A percentile compares a stretch with the other conserved stretches of the same genome.
Conservation (phyloP, 2,888 invertebrate genomes). For the Biston stratarius region DNA sequence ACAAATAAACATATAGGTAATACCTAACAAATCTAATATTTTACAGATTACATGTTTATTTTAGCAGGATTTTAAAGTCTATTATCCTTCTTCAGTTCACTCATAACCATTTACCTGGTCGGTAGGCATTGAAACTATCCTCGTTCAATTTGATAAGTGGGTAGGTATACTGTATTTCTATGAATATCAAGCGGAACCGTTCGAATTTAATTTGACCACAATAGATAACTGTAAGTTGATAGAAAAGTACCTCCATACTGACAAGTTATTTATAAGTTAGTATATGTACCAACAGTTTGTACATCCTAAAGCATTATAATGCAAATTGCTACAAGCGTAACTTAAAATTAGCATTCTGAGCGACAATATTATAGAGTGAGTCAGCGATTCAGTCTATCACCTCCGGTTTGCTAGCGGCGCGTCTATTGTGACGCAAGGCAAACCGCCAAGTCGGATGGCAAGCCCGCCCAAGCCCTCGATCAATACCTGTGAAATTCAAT, state of each 20-base stretch:
- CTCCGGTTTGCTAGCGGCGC: slow-evolving; percentile 57
- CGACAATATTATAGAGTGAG: slow-evolving; percentile 82
- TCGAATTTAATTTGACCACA: slow-evolving; percentile 30
- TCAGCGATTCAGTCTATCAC: slow-evolving; percentile 79
- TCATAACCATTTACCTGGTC: too few species aligned
- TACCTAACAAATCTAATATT: too few species aligned
- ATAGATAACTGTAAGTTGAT: slow-evolving; percentile 28
- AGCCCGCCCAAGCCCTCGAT: slow-evolving; percentile 80
- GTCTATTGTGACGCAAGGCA: slow-evolving; percentile 68
- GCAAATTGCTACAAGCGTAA: slow-evolving; percentile 83
- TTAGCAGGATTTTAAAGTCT: not conserved
- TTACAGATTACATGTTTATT: too few species aligned
- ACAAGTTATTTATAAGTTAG: slow-evolving; percentile 20
- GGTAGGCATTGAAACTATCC: too few species aligned
- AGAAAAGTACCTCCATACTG: slow-evolving; percentile 27
- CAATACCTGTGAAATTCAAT: slow-evolving; percentile 81
- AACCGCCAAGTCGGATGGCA: slow-evolving; percentile 72
- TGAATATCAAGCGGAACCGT: slow-evolving; percentile 41
- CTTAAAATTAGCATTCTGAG: slow-evolving; percentile 82
- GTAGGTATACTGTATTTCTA: slow-evolving; percentile 18
- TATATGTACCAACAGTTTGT: slow-evolving; percentile 40
- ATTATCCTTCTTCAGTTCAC: not conserved
- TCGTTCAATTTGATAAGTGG: not conserved
- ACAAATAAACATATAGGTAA: too few species aligned
- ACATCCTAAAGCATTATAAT: slow-evolving; percentile 78